Evolutionary conservation across 2,113 vertebrate species (phyloP), one percentile per base, ranked within the genome.

Genomic region (Pungitius pungitius): DNA sequence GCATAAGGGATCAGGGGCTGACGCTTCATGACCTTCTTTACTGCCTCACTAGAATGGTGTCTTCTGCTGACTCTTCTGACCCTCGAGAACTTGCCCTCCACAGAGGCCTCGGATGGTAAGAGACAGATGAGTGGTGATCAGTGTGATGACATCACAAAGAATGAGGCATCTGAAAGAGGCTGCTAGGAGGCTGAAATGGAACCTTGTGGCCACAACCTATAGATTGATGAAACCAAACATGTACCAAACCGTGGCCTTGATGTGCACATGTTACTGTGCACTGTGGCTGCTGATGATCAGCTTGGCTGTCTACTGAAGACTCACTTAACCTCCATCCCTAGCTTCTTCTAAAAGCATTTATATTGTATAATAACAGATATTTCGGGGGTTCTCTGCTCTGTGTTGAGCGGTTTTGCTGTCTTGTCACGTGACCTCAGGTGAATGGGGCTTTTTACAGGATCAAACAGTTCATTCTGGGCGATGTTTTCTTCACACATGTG

Each of bases 141-240:
- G 73, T 1, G 40, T 82, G 82, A 84, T 77, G 47, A 77, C 81
- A 86, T 30, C 67, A 79, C 65, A 84, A 58, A 67, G 30, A 49
- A 82, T 22, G 73, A 78, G 62, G 62, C 37, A 55, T 4, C 40
- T 26, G 49, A n/a, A n/a, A 57, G 27, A 74, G 33, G 30, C 52
- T 33, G 56, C n/a, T 20, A 15, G 24, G 26, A 12, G 20, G 62
- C 40, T 27, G 45, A 60, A 65, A 54, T 12, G 4, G 27, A 11
- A 24, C 24, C 39, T 27, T 37, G 39, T 37, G 61, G 24, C 12
- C 51, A 2, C 55, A 56, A 51, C 11, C 22, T 20, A 14, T n/a
- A 20, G 40, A 26, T 17, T 15, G 18, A 42, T 40, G 20, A 8
- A 35, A 22, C 51, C 18, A 17, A 55, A 66, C 9, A 55, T 72